Conservation (phyloP, 2,888 invertebrate species). For the Mythimna impura region DNA sequence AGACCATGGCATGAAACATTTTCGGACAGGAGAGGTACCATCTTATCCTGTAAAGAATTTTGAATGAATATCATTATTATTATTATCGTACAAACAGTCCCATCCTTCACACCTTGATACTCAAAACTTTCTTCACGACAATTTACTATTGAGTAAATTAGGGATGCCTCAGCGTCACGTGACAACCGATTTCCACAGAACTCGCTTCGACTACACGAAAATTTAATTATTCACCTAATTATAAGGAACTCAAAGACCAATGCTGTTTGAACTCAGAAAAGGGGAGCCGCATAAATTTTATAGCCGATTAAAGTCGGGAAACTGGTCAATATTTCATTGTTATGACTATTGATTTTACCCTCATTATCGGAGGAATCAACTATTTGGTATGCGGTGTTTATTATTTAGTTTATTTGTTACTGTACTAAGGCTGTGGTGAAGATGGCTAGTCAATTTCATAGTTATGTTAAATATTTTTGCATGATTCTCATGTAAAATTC, state of each 20-base stretch:
- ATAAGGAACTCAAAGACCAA: slow-evolving; percentile 40
- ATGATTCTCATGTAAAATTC: not conserved
- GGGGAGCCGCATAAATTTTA: slow-evolving; percentile 68
- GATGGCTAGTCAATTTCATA: not conserved
- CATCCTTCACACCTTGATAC: not conserved
- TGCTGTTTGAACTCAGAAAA: slow-evolving; percentile 61
- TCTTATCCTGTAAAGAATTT: too few species aligned
- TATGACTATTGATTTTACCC: slow-evolving; percentile 68
- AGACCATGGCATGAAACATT: too few species aligned
- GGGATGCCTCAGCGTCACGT: not conserved
- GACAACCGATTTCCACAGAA: not conserved
- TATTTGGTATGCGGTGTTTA: slow-evolving; percentile 42
- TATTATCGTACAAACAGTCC: too few species aligned
- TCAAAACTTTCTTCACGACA: not conserved
- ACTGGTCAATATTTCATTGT: slow-evolving; percentile 69
- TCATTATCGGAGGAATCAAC: slow-evolving; percentile 60
- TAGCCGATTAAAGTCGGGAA: slow-evolving; percentile 68
- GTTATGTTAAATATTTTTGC: not conserved
- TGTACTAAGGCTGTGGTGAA: not conserved
- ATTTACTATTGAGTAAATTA: not conserved
- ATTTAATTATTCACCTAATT: slow-evolving; percentile 50
- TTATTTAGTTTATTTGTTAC: slow-evolving; percentile 29
- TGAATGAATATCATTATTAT: too few species aligned
- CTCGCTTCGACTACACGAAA: not conserved
- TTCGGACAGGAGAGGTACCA: too few species aligned